phyloP scores from a whole-genome alignment of 2,113 vertebrate species.

The Poeciliopsis prolifica region DNA sequence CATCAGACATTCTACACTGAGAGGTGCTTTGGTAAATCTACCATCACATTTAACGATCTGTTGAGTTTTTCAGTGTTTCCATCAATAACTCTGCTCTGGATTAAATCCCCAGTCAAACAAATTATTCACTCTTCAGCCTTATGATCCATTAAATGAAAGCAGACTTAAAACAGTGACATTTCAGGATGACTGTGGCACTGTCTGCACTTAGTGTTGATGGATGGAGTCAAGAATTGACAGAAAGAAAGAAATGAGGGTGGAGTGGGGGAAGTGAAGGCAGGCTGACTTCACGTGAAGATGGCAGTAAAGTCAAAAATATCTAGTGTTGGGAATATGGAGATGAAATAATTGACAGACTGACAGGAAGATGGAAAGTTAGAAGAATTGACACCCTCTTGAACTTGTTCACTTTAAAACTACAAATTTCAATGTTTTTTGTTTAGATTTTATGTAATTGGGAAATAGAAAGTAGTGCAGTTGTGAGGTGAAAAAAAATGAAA shows the following conservation, averaged over 20 bases:
- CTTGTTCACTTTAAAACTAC: no score
- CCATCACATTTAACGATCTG: constrained; percentile 73
- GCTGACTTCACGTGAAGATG: neutral
- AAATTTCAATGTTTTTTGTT: no score
- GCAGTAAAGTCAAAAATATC: constrained; percentile 13
- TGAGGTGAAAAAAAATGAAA: no score
- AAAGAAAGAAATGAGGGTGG: constrained; percentile 34
- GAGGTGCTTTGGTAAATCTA: constrained; percentile 62
- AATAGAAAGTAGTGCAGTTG: no score
- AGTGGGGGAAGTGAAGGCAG: constrained; percentile 22
- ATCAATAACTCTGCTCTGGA: constrained; percentile 63
- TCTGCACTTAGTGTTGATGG: constrained; percentile 37
- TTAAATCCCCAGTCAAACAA: constrained; percentile 60
- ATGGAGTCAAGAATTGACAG: constrained; percentile 50
- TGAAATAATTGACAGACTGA: constrained; percentile 20
- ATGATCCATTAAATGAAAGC: constrained; percentile 72
- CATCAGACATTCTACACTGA: constrained; percentile 61
- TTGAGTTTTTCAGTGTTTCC: constrained; percentile 57
- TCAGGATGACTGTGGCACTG: constrained; percentile 51
- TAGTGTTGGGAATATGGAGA: constrained; percentile 7
- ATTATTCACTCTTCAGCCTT: constrained; percentile 60
- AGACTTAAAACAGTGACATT: constrained; percentile 66
- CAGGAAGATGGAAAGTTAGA: neutral
- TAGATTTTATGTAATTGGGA: no score
- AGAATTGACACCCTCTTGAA: no score